Percentiles rank a stretch among this genome's conserved stretches.
These are phyloP conservation scores for Brachionus asplanchnoidis DNA, from an alignment of 1,140 invertebrate genomes.

Conservation along the genomic window DNA sequence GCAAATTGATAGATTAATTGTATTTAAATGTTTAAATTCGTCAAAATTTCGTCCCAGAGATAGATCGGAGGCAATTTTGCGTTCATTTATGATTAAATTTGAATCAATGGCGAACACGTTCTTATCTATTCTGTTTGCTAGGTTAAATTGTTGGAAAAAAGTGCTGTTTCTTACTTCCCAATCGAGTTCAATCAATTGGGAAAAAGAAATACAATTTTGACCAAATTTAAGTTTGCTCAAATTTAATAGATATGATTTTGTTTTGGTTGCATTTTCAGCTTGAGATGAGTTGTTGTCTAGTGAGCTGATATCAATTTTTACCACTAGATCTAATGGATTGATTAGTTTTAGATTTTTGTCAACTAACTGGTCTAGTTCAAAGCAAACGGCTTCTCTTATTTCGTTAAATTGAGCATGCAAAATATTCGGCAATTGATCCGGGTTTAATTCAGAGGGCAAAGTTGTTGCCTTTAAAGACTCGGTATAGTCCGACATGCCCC, in stretches of 20 bases:
- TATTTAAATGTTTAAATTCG: conserved; percentile 27
- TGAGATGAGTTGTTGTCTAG: neutral
- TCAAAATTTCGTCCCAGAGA: conserved; percentile 1
- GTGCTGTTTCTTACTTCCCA: conserved; percentile 16
- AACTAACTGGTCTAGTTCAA: conserved; percentile 12
- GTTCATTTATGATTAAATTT: conserved; percentile 21
- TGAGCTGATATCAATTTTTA: conserved; percentile 14
- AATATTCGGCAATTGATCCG: conserved; percentile 6
- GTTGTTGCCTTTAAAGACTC: conserved; percentile 5
- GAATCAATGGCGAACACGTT: neutral
- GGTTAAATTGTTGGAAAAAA: neutral
- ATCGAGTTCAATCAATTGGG: conserved; percentile 26
- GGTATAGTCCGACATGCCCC: neutral
- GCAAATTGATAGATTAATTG: conserved; percentile 11
- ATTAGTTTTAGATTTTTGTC: neutral
- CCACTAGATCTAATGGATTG: neutral
- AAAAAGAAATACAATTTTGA: conserved; percentile 36
- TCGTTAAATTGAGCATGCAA: conserved; percentile 30
- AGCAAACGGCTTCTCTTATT: conserved; percentile 36
- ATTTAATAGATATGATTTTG: conserved; percentile 24
- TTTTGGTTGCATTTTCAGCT: neutral
- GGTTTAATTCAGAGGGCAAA: neutral
- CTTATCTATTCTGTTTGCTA: neutral
- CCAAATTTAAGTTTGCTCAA: conserved; percentile 25
- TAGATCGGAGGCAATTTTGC: neutral